Base-by-base conservation (phyloP, 2,888 invertebrate genomes). In the Drosophila birchii region DNA sequence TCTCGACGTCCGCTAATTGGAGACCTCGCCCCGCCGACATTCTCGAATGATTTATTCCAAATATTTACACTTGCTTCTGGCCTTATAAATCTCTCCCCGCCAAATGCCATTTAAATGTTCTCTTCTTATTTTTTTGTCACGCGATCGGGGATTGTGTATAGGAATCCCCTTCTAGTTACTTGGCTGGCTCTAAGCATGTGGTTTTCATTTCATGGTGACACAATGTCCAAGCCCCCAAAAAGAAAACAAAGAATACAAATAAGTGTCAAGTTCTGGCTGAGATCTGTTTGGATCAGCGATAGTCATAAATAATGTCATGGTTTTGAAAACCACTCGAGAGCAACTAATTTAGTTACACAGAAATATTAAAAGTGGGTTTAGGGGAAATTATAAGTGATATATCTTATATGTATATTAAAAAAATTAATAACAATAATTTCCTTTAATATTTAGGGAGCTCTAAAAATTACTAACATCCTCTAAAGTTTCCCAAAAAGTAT, bases 241-340 rank as follows among this genome's bases (percentile, higher is more conserved):
- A 18, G 14, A 70, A 26, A 5, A 45, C 16, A 4, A 45, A 11
- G n/a, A 8, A 45, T 16, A 44, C 11, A n/a, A 64, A 62, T 74
- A 62, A 68, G 64, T 79, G 74, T 72, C 77, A 70, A 81, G 74
- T 73, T 70, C 26, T 62, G 66, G 54, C 47, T 45, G 57, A 49
- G 32, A 45, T 39, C 58, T 55, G 60, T 77, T 80, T 74, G 79
- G 80, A 76, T 87, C 85, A 76, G 71, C 66, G 66, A 77, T 68
- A 34, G 79, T 60, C 75, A 88, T 84, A 84, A 84, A 84, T 84
- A 75, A 88, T 60, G 66, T 56, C 74, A 80, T 68, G 72, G 78
- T 79, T 81, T 78, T 23, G 62, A 58, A 68, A 67, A 54, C 38
- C 61, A 26, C 51, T 29, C 32, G 45, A 63, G 20, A 72, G 57